Conservation (phyloP, 1,140 invertebrate genomes). For the Solen grandis region DNA sequence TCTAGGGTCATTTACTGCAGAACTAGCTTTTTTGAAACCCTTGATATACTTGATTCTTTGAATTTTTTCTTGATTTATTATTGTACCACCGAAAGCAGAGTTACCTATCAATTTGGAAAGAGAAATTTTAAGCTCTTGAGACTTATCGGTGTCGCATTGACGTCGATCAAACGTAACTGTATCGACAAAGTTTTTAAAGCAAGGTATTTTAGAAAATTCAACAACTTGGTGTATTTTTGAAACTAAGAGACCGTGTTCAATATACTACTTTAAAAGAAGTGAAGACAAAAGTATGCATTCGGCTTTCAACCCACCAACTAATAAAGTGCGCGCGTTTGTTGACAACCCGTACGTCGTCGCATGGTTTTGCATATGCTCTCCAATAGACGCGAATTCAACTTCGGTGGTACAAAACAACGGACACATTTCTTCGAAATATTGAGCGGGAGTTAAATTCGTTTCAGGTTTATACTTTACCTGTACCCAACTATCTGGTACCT, state of each 20-base stretch:
- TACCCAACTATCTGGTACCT: background rate
- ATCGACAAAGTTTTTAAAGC: constrained; percentile 31
- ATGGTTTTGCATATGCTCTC: too few species aligned
- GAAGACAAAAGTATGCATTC: constrained; percentile 27
- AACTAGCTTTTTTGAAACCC: constrained; percentile 6
- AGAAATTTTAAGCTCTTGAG: background rate
- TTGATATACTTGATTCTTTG: constrained; percentile 6
- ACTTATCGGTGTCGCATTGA: constrained; percentile 23
- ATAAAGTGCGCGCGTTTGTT: background rate
- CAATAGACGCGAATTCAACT: too few species aligned
- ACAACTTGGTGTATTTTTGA: constrained; percentile 28
- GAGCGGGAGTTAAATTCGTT: background rate
- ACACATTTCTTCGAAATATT: background rate
- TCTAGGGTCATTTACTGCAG: background rate
- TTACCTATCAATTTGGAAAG: constrained; percentile 6
- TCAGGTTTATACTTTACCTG: constrained; percentile 45
- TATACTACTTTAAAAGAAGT: constrained; percentile 28
- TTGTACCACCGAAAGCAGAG: too few species aligned
- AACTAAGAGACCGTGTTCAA: constrained; percentile 17
- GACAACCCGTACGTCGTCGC: background rate
- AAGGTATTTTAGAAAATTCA: constrained; percentile 16
- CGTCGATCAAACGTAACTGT: constrained; percentile 9
- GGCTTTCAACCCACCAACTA: constrained; percentile 13
- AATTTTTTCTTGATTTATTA: constrained; percentile 14
- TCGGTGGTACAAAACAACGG: too few species aligned